Evolutionary conservation across 2,888 invertebrate species (phyloP), one percentile per base, ranked within the genome.

Genomic region (Polylopha cassiicola): DNA sequence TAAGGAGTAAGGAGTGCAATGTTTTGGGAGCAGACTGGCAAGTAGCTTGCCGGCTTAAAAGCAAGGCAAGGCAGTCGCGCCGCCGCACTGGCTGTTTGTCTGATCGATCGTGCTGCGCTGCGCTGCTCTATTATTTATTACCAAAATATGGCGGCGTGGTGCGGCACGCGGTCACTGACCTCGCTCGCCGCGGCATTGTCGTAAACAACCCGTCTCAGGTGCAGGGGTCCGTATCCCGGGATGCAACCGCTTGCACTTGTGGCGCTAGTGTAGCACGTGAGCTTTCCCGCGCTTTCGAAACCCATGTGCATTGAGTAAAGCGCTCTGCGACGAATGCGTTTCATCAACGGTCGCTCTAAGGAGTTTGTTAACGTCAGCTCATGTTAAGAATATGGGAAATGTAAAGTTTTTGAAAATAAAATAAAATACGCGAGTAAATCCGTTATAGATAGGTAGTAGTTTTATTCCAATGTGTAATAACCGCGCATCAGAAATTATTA

Each of bases 51-150:
- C 10, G 26, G 22, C 14, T 17, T n/a, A 13, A 26, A 27, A 26
- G 32, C 24, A 26, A 31, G 26, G 21, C 20, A 16, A 24, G 22
- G 20, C 23, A 29, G 20, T 34, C 67, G 76, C 78, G 75, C 73
- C 77, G 77, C 55, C 76, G 78, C 78, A 77, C 65, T 73, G 68
- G 57, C 61, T 67, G 55, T 61, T 59, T 60, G 53, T 52, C 43
- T 59, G 64, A 80, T 80, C 80, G 79, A 79, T 79, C 76, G 71
- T 61, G 61, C 59, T 70, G 71, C 69, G 69, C 69, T 73, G 74
- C 72, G 75, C 70, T 71, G 68, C 65, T 72, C 70, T 74, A 77
- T 78, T 78, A 79, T 80, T 82, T 82, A 80, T 77, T 79, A 77
- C 76, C 78, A 66, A 80, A 80, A 80, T 78, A 80, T 77, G 73